phyloP scores from a whole-genome alignment of 2,113 vertebrate species.

The Callionymus lyra region DNA sequence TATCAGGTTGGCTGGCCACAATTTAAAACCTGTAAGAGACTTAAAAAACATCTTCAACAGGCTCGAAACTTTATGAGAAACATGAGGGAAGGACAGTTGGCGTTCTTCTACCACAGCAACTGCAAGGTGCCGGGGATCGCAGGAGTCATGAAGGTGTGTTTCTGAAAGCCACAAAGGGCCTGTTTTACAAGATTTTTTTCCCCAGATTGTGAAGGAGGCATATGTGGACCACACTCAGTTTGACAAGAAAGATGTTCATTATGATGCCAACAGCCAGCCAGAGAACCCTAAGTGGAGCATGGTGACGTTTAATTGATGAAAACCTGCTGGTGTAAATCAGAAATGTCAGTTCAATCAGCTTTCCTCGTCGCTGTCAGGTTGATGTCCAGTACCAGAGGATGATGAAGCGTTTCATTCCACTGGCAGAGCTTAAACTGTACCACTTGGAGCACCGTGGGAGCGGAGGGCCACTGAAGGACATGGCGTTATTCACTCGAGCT shows the following conservation, averaged over 20 bases:
- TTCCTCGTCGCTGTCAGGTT: conserved; percentile 61
- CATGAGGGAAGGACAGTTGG: conserved; percentile 81
- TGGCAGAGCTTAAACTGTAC: conserved; percentile 81
- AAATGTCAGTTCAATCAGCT: too few relatives aligned
- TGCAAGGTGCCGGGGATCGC: conserved; percentile 90
- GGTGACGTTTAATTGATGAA: conserved; percentile 69
- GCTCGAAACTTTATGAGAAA: conserved; percentile 90
- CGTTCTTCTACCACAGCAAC: conserved; percentile 98
- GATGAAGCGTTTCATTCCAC: conserved; percentile 80
- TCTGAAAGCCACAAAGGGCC: not conserved
- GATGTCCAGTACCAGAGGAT: conserved; percentile 87
- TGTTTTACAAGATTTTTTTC: not conserved
- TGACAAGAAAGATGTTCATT: conserved; percentile 81
- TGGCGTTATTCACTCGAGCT: conserved; percentile 78
- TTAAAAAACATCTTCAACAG: conserved; percentile 43
- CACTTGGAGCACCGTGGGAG: conserved; percentile 72
- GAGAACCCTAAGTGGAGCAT: conserved; percentile 94
- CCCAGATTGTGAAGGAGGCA: conserved; percentile 85
- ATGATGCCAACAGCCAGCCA: conserved; percentile 78
- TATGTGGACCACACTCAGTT: conserved; percentile 97
- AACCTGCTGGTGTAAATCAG: too few relatives aligned
- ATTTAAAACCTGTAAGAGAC: not conserved
- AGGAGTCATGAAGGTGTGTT: conserved; percentile 76
- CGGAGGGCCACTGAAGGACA: conserved; percentile 74
- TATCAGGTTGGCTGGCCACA: conserved; percentile 75